Evolutionary conservation across 2,888 invertebrate species (phyloP), one percentile per base, ranked within the genome.

Genomic region (Syritta pipiens): DNA sequence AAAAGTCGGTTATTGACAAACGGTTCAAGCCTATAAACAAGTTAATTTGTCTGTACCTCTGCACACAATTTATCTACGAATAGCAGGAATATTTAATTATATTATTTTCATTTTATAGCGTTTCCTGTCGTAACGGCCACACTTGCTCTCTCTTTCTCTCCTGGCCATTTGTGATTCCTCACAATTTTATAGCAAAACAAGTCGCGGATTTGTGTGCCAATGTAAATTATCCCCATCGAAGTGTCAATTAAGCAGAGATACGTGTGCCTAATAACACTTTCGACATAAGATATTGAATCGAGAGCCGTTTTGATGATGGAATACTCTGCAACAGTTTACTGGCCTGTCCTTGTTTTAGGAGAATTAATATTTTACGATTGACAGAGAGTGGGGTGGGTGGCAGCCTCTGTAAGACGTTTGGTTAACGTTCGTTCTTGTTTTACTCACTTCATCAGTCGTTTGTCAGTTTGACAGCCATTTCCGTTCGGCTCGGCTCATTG

Each of bases 401-500:
- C n/a, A n/a, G n/a, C n/a, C n/a, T n/a, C n/a, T n/a, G n/a, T n/a
- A n/a, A n/a, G n/a, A n/a, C n/a, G n/a, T 30, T 51, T 44, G 5
- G 1, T 53, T 53, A 20, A 46, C 17, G 59, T 62, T 53, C 9
- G 14, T 9, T 9, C 32, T 53, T 14, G 35, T 32, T 6, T 35
- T 9, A 1, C 17, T 22, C 3, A 48, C 46, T 4, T 46, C 44
- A 5, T 19, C 26, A 37, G 30, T 60, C 53, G 51, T 69, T 53
- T n/a, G 26, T 26, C 4, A 10, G 37, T 59, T 75, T 75, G 60
- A 32, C 60, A 26, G 55, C 35, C 59, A 53, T 71, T 71, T 77
- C 71, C 71, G 77, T 59, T 77, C 20, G 53, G 77, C 5, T 17
- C n/a, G 40, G 28, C 77, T 77, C 59, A 77, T 77, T 77, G 40